Base-by-base conservation (phyloP, 2,888 invertebrate genomes). In the Eupithecia subumbrata region DNA sequence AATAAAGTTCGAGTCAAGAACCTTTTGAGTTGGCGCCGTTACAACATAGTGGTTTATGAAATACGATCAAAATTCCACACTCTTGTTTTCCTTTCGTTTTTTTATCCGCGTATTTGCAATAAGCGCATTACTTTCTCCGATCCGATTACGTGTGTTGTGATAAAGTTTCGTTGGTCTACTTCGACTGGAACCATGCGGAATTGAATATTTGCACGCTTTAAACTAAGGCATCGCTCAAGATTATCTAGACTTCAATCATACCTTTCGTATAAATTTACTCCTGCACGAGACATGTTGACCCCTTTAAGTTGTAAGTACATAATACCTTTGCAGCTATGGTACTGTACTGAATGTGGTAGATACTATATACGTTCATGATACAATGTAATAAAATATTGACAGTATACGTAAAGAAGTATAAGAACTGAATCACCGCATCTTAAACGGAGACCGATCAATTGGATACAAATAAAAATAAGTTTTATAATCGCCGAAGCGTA, bases 51-150 rank as follows among this genome's bases (percentile, higher is more conserved):
- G 87, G 81, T 90, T 90, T 91, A 89, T 90, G 87, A 89, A 90
- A 89, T 86, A 84, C 86, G 86, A 85, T 87, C 89, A 84, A 90
- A 92, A 91, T 90, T 88, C 89, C 88, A 85, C 89, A 91, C 90
- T 91, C 89, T 92, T 90, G 84, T 87, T 91, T 93, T 90, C 92
- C 88, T 90, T 92, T 91, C 90, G 83, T 86, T 90, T 90, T 90
- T 90, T 81, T 79, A 80, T 89, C 85, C 82, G 82, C 81, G 84
- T 86, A 84, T 87, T 84, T 85, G 86, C 88, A 87, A 90, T 89
- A 87, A 90, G 87, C 88, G 86, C 87, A 87, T 86, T 88, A 93
- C 94, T 94, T 94, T 94, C 93, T 92, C 93, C 85, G 86, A 88
- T 90, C 87, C 88, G 90, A 92, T 93, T 92, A 91, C 92, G 88